phyloP scores from a whole-genome alignment of 1,140 invertebrate genomes.

The Drosophila truncata region DNA sequence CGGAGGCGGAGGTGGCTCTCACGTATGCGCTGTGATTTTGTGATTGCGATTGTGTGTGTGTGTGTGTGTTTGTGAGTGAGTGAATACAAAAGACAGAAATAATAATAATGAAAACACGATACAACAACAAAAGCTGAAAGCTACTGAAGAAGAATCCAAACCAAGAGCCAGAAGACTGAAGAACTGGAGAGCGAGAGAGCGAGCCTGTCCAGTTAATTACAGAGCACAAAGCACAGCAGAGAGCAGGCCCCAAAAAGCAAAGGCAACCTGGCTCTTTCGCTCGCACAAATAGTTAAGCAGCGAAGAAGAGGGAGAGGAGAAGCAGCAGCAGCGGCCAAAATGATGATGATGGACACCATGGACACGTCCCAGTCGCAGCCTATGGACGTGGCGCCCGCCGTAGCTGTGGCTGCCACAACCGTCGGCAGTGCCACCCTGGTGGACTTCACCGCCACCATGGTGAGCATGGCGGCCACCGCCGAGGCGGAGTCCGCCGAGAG shows the following conservation, averaged over 20 bases:
- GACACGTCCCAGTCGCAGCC: slow-evolving; percentile 64
- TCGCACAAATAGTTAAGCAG: slow-evolving; percentile 21
- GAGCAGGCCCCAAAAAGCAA: slow-evolving; percentile 37
- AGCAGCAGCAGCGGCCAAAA: slow-evolving; percentile 36
- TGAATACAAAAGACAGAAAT: slow-evolving; percentile 68
- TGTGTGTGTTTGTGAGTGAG: slow-evolving; percentile 43
- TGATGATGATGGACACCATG: slow-evolving; percentile 85
- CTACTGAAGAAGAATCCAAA: slow-evolving; percentile 31
- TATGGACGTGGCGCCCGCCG: slow-evolving; percentile 75
- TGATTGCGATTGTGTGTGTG: slow-evolving; percentile 29
- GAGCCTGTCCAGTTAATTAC: slow-evolving; percentile 72
- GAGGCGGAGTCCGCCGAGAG: slow-evolving; percentile 60
- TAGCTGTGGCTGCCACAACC: slow-evolving; percentile 68
- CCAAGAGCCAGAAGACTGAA: slow-evolving; percentile 37
- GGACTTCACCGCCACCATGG: slow-evolving; percentile 74
- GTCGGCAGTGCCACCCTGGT: slow-evolving; percentile 43
- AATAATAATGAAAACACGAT: slow-evolving; percentile 78
- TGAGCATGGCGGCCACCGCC: slow-evolving; percentile 73
- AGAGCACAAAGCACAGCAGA: slow-evolving; percentile 73
- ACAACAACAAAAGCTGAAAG: slow-evolving; percentile 60
- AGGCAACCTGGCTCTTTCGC: slow-evolving; percentile 53
- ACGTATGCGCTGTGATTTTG: slow-evolving; percentile 72
- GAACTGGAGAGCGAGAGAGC: slow-evolving; percentile 31
- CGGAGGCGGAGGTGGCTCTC: slow-evolving; percentile 59
- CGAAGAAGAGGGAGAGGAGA: slow-evolving; percentile 25